phyloP scores from a whole-genome alignment of 1,140 invertebrate species.

The Dinothrombium tinctorium region DNA sequence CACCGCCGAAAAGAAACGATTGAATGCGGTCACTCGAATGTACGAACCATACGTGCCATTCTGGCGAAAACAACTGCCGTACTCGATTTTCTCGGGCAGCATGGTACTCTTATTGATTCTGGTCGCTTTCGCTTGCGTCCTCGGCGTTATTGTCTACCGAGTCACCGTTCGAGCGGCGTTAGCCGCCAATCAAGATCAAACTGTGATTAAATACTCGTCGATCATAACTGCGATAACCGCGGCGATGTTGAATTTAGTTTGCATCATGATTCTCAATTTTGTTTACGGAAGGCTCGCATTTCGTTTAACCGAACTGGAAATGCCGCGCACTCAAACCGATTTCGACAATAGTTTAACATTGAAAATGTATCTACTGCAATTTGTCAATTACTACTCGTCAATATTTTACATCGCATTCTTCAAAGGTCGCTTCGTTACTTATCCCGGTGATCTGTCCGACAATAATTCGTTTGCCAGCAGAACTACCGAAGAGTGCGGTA shows the following conservation, averaged over 20 bases:
- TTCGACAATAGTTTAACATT: slow-evolving; percentile 58
- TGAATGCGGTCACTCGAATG: slow-evolving; percentile 24
- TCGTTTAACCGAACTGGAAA: slow-evolving; percentile 72
- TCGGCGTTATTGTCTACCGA: slow-evolving; percentile 72
- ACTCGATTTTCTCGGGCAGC: slow-evolving; percentile 55
- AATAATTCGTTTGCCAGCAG: neutral
- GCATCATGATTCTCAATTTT: slow-evolving; percentile 56
- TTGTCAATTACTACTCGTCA: slow-evolving; percentile 89
- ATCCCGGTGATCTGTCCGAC: slow-evolving; percentile 28
- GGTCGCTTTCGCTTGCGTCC: slow-evolving; percentile 56
- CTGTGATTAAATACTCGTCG: slow-evolving; percentile 30
- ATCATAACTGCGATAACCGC: slow-evolving; percentile 59
- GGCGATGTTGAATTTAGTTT: slow-evolving; percentile 57
- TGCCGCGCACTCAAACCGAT: slow-evolving; percentile 56
- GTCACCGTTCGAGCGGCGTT: slow-evolving; percentile 32
- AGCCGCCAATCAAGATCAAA: slow-evolving; percentile 15
- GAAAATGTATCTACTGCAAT: slow-evolving; percentile 84
- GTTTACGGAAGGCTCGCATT: slow-evolving; percentile 27
- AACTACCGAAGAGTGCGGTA: slow-evolving; percentile 1
- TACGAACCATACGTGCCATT: slow-evolving; percentile 67
- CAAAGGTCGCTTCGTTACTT: slow-evolving; percentile 43
- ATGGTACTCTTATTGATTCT: slow-evolving; percentile 38
- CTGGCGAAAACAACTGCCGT: slow-evolving; percentile 60
- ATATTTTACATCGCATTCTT: slow-evolving; percentile 97
- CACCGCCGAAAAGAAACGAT: slow-evolving; percentile 1